Percentiles rank a stretch among this genome's conserved stretches.
phyloP scores from a whole-genome alignment of 2,113 vertebrate species.

The Sminthopsis crassicaudata region DNA sequence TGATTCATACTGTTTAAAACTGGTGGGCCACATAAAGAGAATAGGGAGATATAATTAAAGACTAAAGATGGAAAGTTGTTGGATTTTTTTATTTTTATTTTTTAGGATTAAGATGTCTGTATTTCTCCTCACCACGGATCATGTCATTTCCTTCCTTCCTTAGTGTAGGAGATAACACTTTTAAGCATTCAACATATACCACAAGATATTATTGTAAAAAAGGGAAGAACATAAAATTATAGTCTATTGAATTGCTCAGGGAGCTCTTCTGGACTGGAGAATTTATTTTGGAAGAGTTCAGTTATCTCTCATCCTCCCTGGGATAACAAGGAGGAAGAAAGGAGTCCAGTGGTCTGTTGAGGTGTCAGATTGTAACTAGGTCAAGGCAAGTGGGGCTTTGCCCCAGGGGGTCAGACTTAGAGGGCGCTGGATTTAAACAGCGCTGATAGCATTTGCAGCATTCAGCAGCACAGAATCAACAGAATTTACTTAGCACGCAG shows the following conservation, averaged over 20 bases:
- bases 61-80: not conserved
- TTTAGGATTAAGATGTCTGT: not conserved
- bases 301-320: not conserved
- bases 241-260: not conserved
- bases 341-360: not conserved
- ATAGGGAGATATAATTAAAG: constrained; percentile 23
- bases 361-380: not conserved
- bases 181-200: not conserved
- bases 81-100: not conserved
- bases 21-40: not conserved
- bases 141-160: not conserved
- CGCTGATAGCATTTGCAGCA: not conserved
- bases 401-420: not conserved
- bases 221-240: not conserved
- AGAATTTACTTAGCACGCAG: not conserved
- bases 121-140: not conserved
- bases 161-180: not conserved
- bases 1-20: not conserved
- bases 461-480: not conserved
- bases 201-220: not conserved
- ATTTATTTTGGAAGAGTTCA: not conserved
- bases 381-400: not conserved
- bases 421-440: not conserved
- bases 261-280: not conserved
- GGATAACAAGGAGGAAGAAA: not conserved